Base-by-base conservation (phyloP, 2,797 vertebrate species). In the Halcyon leucocephala region DNA sequence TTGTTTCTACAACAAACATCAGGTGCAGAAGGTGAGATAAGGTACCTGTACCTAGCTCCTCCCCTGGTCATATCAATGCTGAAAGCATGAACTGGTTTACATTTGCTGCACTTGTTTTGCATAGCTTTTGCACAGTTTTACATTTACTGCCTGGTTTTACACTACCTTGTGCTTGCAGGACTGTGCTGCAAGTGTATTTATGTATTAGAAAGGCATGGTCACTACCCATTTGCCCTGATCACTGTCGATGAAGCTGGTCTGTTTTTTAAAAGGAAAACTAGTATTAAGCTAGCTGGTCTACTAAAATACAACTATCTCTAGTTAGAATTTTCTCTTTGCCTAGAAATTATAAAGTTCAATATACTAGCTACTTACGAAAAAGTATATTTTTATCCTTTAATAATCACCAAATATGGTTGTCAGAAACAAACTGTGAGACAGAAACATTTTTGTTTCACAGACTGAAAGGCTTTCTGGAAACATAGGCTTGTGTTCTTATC, bases 1-100 rank as follows among this genome's bases (percentile, higher is more conserved):
- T 54, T 52, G 54, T 97, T 90, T 88, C 70, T 74, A 89, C 29
- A 80, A 87, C 62, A 90, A 95, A 84, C 17, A 46, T 25, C 20
- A 89, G 28, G 55, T 89, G 29, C 64, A 67, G 70, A 84, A 80
- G 51, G 35, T 42, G 62, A 92, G 74, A 76, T 46, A 57, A 95
- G 19, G 33, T 70, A 46, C 60, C 37, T 66, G n/a, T 29, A 46
- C 25, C 22, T 14, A 62, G 25, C 10, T 57, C 15, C 70, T 71
- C 21, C 33, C 31, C 71, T 12, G 19, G 46, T 52, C 6, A 4
- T 60, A 44, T 15, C 29, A 73, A 60, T 60, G 17, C 41, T 70
- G 67, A 64, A 66, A 86, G 17, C 46, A 37, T 49, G 60, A 86
- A 9, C 20, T 26, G 14, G 33, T 78, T 93, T 86, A 64, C 31